These are phyloP conservation scores for Cavia porcellus DNA, from an alignment of 2,113 vertebrate genomes.

Conservation along the genomic window DNA sequence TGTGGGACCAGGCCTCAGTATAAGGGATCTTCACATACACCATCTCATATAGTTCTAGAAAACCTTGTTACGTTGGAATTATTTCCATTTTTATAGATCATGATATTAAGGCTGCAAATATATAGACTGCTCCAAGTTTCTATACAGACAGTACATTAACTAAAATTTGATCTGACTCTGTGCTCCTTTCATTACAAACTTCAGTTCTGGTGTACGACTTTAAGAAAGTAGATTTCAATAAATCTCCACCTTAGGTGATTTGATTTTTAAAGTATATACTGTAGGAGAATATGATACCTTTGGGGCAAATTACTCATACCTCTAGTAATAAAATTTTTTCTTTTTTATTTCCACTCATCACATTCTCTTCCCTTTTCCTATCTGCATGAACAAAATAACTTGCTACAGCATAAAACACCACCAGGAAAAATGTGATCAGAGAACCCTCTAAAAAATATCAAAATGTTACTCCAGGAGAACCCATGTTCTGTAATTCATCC, in stretches of 20 bases:
- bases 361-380: not conserved
- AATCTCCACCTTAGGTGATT: not conserved
- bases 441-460: not conserved
- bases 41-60: not conserved
- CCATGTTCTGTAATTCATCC: not conserved
- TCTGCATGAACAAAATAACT: not conserved
- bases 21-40: not conserved
- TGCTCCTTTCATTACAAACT: slow-evolving; percentile 47
- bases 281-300: not conserved
- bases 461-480: not conserved
- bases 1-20: not conserved
- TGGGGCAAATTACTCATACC: slow-evolving; percentile 42
- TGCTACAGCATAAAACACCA: not conserved
- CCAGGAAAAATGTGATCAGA: not conserved
- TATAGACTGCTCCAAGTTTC: slow-evolving; percentile 33
- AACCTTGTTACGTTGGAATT: not conserved
- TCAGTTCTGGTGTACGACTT: slow-evolving; percentile 10
- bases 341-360: not conserved
- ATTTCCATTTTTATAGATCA: slow-evolving; percentile 43
- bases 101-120: not conserved
- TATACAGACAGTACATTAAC: not conserved
- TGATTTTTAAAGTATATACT: slow-evolving; percentile 6
- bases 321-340: not conserved
- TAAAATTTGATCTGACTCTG: not conserved
- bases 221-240: slow-evolving; percentile 35